These are phyloP conservation scores for Mustela nigripes DNA, from an alignment of 2,113 vertebrate genomes.

Conservation along the genomic window DNA sequence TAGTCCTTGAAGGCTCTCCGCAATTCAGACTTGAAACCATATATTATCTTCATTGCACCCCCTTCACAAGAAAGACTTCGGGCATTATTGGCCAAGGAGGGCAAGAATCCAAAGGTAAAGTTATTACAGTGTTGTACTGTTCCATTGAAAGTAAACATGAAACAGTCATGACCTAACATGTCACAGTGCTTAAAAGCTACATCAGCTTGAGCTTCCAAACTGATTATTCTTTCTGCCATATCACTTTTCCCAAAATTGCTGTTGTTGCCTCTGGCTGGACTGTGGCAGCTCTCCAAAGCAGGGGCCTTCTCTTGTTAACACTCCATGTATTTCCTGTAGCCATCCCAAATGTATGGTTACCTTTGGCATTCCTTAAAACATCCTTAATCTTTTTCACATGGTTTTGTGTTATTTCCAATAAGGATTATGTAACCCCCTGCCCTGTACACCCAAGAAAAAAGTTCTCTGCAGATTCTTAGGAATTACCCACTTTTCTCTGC, in stretches of 20 bases:
- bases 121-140: not conserved
- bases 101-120: constrained; percentile 95
- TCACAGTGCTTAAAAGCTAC: not conserved
- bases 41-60: constrained; percentile 97
- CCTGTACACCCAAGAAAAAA: not conserved
- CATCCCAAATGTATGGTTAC: not conserved
- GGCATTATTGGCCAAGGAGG: constrained; percentile 94
- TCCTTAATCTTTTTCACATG: not conserved
- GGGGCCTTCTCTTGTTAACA: not conserved
- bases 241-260: not conserved
- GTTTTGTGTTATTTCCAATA: constrained; percentile 8
- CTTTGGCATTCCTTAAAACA: not conserved
- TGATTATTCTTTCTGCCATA: not conserved
- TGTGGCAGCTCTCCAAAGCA: not conserved
- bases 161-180: not conserved
- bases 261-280: not conserved
- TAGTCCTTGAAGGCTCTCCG: constrained; percentile 95
- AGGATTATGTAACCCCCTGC: not conserved
- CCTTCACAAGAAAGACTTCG: constrained; percentile 96
- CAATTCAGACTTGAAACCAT: constrained; percentile 97
- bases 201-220: not conserved
- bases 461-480: not conserved
- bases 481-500: not conserved
- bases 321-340: not conserved
- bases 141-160: not conserved